Percentiles rank a stretch among this genome's conserved stretches.
Conservation (phyloP, 2,888 invertebrate species). For the Oscheius myriophilus region DNA sequence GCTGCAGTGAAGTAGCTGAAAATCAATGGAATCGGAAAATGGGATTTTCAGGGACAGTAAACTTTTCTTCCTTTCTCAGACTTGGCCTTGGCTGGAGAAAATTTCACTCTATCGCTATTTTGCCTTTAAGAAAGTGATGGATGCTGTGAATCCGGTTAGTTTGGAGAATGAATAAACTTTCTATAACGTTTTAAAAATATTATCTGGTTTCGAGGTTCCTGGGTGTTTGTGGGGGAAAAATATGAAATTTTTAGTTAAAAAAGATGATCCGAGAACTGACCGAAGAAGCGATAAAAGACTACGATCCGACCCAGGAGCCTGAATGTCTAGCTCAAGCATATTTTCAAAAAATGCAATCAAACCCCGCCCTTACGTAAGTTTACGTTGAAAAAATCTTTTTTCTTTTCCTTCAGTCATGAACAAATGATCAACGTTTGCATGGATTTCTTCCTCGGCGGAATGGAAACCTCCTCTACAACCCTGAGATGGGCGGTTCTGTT, state of each 20-base stretch:
- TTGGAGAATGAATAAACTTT: too few relatives aligned
- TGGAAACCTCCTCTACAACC: constrained; percentile 54
- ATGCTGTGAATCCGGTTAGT: not conserved
- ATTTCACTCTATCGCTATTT: not conserved
- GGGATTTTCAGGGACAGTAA: not conserved
- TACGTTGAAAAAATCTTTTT: too few relatives aligned
- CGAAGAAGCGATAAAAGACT: constrained; percentile 32
- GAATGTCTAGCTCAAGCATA: constrained; percentile 48
- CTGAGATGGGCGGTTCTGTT: constrained; percentile 47
- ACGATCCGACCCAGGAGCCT: constrained; percentile 32
- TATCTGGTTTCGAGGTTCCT: not conserved
- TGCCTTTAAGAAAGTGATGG: not conserved
- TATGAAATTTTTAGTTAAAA: not conserved
- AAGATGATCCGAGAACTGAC: not conserved
- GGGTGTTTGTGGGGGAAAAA: not conserved
- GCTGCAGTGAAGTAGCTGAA: not conserved
- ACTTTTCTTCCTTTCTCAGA: not conserved
- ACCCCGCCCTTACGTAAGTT: not conserved
- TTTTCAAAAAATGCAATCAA: constrained; percentile 26
- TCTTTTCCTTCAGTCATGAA: not conserved
- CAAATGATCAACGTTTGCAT: constrained; percentile 11
- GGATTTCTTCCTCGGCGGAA: constrained; percentile 56
- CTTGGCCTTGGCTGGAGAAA: not conserved
- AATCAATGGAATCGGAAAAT: not conserved
- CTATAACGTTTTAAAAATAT: not conserved